phyloP scores from a whole-genome alignment of 2,113 vertebrate species.

The Gavialis gangeticus region DNA sequence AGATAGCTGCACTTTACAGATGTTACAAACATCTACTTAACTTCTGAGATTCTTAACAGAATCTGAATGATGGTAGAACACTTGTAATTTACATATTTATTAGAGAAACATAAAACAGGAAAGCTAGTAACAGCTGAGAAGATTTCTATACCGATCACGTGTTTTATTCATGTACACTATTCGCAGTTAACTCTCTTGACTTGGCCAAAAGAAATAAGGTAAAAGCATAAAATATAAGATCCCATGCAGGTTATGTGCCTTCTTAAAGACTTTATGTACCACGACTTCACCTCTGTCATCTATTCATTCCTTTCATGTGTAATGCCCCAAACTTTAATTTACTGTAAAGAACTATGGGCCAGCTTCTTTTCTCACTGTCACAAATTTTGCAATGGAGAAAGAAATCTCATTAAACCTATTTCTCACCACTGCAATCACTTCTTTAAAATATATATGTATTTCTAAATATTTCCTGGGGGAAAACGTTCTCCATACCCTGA shows the following conservation, averaged over 20 bases:
- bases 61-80: slow-evolving; percentile 41
- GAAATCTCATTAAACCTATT: slow-evolving; percentile 2
- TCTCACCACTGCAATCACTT: neutral
- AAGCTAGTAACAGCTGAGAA: slow-evolving; percentile 33
- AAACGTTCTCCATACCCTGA: neutral
- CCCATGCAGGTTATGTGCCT: neutral
- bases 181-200: neutral
- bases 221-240: slow-evolving; percentile 13
- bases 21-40: slow-evolving; percentile 19
- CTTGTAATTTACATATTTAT: slow-evolving; percentile 39
- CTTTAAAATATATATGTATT: neutral
- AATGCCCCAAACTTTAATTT: neutral
- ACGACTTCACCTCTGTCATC: neutral
- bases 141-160: neutral
- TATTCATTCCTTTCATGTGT: neutral
- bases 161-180: neutral
- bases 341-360: neutral
- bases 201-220: neutral
- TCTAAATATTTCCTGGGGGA: neutral
- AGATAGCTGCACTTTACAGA: slow-evolving; percentile 40
- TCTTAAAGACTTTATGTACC: neutral
- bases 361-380: neutral
- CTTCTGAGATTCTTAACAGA: slow-evolving; percentile 1
- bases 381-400: neutral
- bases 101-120: slow-evolving; percentile 15